Conservation (phyloP, 2,113 vertebrate species). For the Narcine bancroftii region DNA sequence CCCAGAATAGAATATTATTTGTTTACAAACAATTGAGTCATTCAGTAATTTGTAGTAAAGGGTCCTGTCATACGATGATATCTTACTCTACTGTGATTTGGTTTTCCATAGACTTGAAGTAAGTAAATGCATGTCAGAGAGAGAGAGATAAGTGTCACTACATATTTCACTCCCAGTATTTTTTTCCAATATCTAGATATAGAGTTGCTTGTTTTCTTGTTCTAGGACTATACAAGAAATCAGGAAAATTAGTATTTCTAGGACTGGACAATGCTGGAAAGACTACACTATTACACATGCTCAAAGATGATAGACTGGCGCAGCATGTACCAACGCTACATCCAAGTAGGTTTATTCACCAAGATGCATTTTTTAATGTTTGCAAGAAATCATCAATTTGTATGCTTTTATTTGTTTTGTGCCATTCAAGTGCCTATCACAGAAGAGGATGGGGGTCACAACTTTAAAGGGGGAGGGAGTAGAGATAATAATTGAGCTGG, state of each 20-base stretch:
- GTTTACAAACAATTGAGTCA: neutral
- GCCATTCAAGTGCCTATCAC: neutral
- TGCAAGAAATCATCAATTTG: neutral
- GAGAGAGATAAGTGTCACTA: neutral
- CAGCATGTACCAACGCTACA: constrained; percentile 94
- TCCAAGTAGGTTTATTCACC: constrained; percentile 73
- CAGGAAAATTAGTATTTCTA: constrained; percentile 95
- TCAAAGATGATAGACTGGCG: constrained; percentile 96
- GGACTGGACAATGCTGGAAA: constrained; percentile 98
- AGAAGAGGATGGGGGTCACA: too few relatives aligned
- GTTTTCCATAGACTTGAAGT: neutral
- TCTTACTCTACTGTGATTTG: neutral
- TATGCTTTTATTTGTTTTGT: neutral
- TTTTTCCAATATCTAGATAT: neutral
- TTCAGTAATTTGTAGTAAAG: neutral
- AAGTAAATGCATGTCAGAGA: neutral
- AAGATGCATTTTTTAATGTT: neutral
- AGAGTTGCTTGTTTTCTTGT: constrained; percentile 40
- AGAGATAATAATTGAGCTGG: too few relatives aligned
- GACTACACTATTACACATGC: constrained; percentile 95
- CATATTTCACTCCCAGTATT: neutral
- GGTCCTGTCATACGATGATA: neutral
- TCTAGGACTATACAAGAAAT: constrained; percentile 95
- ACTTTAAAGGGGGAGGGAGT: too few relatives aligned
- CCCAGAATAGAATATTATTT: neutral